Evolutionary conservation across 1,140 invertebrate species (phyloP).

Genomic region (Sarcophaga peregrina): DNA sequence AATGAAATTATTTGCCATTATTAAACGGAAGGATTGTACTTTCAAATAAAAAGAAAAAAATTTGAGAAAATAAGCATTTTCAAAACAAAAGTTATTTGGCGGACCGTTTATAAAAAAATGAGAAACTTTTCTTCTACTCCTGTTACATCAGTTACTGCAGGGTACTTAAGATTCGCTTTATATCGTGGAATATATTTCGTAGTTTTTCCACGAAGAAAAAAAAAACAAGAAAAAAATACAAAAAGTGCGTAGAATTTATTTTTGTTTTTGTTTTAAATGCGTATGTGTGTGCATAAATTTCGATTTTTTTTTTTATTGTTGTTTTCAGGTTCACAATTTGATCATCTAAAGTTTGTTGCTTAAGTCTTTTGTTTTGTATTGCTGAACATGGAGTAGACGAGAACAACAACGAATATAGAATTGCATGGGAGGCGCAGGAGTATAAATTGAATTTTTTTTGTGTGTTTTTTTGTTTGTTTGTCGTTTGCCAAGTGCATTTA

Average conservation of each 20-base stretch:
- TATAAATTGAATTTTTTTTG: neutral
- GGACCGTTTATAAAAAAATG: too few species aligned
- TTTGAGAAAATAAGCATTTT: too few species aligned
- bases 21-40: too few species aligned
- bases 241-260: constrained; percentile 32
- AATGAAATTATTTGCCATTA: too few species aligned
- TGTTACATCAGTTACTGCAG: neutral
- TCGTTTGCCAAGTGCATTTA: neutral
- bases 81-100: too few species aligned
- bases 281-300: neutral
- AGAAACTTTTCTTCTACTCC: neutral
- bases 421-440: constrained; percentile 37
- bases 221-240: too few species aligned
- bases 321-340: constrained; percentile 37
- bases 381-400: neutral
- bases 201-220: too few species aligned
- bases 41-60: too few species aligned
- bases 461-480: neutral
- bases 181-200: neutral
- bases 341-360: constrained; percentile 38
- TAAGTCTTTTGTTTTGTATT: constrained; percentile 34
- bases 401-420: neutral
- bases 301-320: neutral
- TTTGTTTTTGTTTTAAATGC: too few species aligned
- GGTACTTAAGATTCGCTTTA: neutral